A percentile compares a stretch with the other conserved stretches of the same genome.
Evolutionary conservation across 2,888 invertebrate genomes (phyloP).

Genomic region (Cryptosula pallasiana): DNA sequence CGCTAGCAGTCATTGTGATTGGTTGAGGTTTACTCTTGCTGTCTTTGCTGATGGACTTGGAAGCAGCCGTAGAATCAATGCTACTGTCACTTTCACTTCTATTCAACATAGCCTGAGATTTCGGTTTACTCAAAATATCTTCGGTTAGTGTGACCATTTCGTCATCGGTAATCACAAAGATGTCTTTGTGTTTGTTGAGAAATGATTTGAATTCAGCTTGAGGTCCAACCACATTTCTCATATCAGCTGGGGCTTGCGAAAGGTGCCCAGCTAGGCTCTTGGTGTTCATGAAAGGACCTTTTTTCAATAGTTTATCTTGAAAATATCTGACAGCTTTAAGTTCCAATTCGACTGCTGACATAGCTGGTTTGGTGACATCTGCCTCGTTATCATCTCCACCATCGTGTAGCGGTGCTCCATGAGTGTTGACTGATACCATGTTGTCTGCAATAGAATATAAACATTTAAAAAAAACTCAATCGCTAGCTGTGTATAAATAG

Average conservation of each 20-base stretch:
- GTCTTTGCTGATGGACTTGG: slow-evolving; percentile 19
- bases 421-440: slow-evolving; percentile 12
- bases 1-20: slow-evolving; percentile 53
- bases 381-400: background rate
- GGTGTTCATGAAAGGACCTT: slow-evolving; percentile 92
- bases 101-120: slow-evolving; percentile 23
- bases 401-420: slow-evolving; percentile 8
- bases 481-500: background rate
- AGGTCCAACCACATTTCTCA: slow-evolving; percentile 61
- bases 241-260: slow-evolving; percentile 92
- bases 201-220: slow-evolving; percentile 52
- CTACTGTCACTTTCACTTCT: slow-evolving; percentile 25
- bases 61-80: background rate
- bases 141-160: slow-evolving; percentile 45
- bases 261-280: slow-evolving; percentile 92
- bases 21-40: slow-evolving; percentile 35
- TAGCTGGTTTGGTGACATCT: background rate
- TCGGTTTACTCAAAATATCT: slow-evolving; percentile 24
- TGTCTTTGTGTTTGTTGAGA: slow-evolving; percentile 50
- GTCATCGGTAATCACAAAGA: slow-evolving; percentile 49
- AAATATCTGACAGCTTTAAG: slow-evolving; percentile 85
- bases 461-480: background rate
- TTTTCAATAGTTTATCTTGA: slow-evolving; percentile 83
- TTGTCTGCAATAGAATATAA: background rate
- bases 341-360: slow-evolving; percentile 65